phyloP scores from a whole-genome alignment of 2,797 vertebrate genomes.

The Acanthiza pusilla region DNA sequence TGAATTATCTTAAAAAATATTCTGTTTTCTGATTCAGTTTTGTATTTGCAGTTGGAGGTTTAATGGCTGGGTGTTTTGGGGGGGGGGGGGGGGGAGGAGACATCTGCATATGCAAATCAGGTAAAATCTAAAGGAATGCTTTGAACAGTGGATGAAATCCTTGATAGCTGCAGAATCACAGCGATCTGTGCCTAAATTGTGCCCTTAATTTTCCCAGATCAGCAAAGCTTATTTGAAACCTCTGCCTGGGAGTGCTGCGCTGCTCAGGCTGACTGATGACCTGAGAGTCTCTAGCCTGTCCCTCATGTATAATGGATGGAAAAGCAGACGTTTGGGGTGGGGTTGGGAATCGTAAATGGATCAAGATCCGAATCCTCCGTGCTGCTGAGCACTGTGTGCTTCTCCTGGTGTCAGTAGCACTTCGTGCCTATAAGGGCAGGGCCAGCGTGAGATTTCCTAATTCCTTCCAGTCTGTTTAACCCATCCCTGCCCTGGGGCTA shows the following conservation, averaged over 20 bases:
- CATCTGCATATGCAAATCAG: background rate
- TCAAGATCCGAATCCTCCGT: background rate
- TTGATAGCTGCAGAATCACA: background rate
- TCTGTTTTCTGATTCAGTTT: background rate
- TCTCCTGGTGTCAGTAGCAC: background rate
- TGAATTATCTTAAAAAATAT: background rate
- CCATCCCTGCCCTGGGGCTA: slow-evolving; percentile 38
- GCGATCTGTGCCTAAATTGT: background rate
- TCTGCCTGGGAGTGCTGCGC: background rate
- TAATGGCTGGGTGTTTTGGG: background rate
- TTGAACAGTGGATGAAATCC: background rate
- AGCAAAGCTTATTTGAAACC: background rate
- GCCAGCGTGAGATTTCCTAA: background rate
- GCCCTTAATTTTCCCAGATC: background rate
- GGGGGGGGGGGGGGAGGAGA: too few relatives aligned
- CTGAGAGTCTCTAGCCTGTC: background rate
- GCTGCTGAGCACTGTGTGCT: background rate
- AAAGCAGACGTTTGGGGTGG: background rate
- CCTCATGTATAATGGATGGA: background rate
- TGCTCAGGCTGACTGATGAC: background rate
- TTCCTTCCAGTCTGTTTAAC: slow-evolving; percentile 17
- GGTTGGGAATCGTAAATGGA: background rate
- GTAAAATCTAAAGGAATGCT: background rate
- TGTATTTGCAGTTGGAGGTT: background rate
- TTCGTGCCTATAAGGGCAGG: background rate